Base-by-base conservation (phyloP, 2,113 vertebrate genomes). In the Marmota monax region DNA sequence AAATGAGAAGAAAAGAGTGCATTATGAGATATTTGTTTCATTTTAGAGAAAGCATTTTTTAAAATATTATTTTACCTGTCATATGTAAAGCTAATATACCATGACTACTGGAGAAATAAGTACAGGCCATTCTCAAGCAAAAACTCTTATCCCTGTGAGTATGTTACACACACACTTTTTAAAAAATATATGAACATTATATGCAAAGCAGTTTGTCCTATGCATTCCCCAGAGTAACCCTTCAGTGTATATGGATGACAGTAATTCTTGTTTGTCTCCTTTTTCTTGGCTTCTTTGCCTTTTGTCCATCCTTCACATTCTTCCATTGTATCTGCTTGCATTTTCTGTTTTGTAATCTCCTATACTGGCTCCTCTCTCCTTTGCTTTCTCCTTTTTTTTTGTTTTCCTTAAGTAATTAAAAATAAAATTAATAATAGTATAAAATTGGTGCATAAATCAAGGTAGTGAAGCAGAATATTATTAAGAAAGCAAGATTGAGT, bases 1-100 rank as follows among this genome's bases (percentile, higher is more conserved):
- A 88, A 94, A 65, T 92, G 32, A 83, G 25, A 84, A 77, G 32
- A 83, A 17, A 85, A 77, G 0, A 65, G 39, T 78, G 5, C 1
- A 56, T 42, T 93, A 22, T 88, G 67, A 80, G 27, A n/a, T 37
- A 69, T 86, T 85, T 45, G 27, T 90, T 82, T 77, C 7, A 45
- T 45, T 84, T 92, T 78, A 39, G 83, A 16, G 10, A 18, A 94
- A 70, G 23, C 14, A 79, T 61, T 82, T 95, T 90, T 87, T 77
- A 84, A 87, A 95, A 83, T 12, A 45, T 61, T 37, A 45, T 45
- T 78, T 91, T 51, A 53, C 20, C 65, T 90, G 4, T 70, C 34
- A 56, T 72, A 25, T 80, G 37, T 65, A 53, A 73, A 88, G 7
- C 14, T 90, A 85, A 74, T 1, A 84, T 22, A 29, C 51, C 20